Percentiles rank a stretch among this genome's conserved stretches.
These are phyloP conservation scores for Piprites chloris DNA, from an alignment of 2,113 vertebrate species.

Conservation along the genomic window DNA sequence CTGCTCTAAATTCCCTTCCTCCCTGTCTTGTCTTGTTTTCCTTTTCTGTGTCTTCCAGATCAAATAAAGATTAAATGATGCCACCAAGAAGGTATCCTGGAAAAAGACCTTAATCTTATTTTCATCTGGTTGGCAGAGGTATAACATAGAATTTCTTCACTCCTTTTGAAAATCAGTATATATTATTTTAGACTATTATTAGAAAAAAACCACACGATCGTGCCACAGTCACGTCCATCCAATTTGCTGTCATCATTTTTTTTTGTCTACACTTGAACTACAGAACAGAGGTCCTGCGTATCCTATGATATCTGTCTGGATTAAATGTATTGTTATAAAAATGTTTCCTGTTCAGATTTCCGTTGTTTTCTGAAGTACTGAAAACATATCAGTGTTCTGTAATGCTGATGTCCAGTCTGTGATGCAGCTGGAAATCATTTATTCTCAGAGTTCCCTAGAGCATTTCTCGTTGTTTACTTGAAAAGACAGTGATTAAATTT, in stretches of 20 bases:
- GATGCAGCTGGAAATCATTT: slow-evolving; percentile 12
- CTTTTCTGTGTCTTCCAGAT: neutral
- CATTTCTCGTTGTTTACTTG: slow-evolving; percentile 7
- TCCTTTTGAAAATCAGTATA: neutral
- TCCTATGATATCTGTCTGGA: neutral
- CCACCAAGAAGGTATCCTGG: neutral
- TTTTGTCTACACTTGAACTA: neutral
- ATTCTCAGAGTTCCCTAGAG: neutral
- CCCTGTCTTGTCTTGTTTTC: neutral
- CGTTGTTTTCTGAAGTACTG: neutral
- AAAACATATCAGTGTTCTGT: neutral
- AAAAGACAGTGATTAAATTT: slow-evolving; percentile 19
- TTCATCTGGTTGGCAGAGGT: neutral
- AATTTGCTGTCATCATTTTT: neutral
- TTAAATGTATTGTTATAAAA: neutral
- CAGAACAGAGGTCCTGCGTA: neutral
- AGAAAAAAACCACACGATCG: neutral
- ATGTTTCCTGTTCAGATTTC: neutral
- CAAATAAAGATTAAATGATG: neutral
- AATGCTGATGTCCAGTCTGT: neutral
- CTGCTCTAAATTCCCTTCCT: neutral
- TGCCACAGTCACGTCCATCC: neutral
- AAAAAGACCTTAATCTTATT: neutral
- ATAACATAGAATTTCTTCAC: neutral
- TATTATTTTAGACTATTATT: neutral